Evolutionary conservation across 2,113 vertebrate genomes (phyloP).

Genomic region (Oreocharis arfaki): DNA sequence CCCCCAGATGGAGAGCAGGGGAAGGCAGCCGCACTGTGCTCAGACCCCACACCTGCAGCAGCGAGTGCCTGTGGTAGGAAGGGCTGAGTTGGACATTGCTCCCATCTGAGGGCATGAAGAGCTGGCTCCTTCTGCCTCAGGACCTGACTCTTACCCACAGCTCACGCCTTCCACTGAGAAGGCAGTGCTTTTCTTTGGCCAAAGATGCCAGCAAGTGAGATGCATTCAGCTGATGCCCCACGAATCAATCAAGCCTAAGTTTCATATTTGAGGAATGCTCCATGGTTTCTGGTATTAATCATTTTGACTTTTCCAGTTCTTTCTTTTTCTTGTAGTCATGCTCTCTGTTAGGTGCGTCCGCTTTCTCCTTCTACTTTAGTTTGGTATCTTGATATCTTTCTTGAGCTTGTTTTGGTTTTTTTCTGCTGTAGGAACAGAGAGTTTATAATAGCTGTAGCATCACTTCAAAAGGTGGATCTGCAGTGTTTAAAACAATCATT

Average conservation of each 20-base stretch:
- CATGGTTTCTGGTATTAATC: background rate
- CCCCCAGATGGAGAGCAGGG: rapidly evolving
- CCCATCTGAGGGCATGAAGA: background rate
- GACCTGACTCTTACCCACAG: background rate
- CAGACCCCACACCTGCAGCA: background rate
- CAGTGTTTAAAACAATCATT: background rate
- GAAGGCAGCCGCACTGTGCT: background rate
- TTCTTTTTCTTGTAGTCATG: background rate
- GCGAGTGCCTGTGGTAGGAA: rapidly evolving
- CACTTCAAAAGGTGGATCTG: conserved; percentile 7
- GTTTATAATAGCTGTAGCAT: background rate
- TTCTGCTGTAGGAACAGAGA: background rate
- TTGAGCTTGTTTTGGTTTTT: background rate
- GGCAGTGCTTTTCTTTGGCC: background rate
- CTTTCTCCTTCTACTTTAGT: background rate
- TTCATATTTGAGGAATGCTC: background rate
- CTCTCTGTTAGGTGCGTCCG: rapidly evolving
- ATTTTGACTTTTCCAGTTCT: background rate
- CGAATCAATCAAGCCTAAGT: background rate
- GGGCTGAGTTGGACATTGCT: rapidly evolving
- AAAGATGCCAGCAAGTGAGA: background rate
- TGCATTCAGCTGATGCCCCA: background rate
- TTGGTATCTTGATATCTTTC: background rate
- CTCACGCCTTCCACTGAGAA: background rate
- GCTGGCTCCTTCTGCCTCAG: background rate